These are phyloP conservation scores for Lochmaea crataegi DNA, from an alignment of 2,888 invertebrate species.

Conservation along the genomic window DNA sequence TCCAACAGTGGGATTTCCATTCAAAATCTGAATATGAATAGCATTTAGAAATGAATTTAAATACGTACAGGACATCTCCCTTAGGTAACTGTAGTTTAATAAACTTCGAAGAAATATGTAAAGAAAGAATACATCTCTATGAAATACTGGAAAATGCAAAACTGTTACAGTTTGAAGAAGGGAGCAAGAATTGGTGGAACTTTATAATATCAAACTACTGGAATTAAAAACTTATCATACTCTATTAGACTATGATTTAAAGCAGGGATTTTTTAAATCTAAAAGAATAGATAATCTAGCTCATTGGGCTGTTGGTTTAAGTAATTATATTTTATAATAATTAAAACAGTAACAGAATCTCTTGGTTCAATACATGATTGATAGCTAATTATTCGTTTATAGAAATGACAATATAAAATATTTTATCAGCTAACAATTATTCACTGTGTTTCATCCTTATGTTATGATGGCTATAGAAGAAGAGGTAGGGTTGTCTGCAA, in stretches of 20 bases:
- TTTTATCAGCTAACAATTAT: too few relatives aligned
- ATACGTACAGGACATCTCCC: constrained; percentile 23
- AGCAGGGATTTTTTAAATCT: constrained; percentile 2
- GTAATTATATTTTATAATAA: constrained; percentile 27
- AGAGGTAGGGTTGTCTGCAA: too few relatives aligned
- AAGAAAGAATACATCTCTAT: constrained; percentile 26
- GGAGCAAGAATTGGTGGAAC: constrained; percentile 14
- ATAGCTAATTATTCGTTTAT: too few relatives aligned
- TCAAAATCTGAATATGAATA: too few relatives aligned
- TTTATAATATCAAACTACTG: constrained; percentile 12
- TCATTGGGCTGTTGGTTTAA: constrained; percentile 42
- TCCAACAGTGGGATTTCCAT: too few relatives aligned
- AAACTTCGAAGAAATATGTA: constrained; percentile 2
- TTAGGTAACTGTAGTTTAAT: neutral
- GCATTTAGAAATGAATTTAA: constrained; percentile 20
- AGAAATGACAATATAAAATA: too few relatives aligned
- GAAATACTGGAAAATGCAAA: constrained; percentile 26
- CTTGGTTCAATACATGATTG: too few relatives aligned
- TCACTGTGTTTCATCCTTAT: too few relatives aligned
- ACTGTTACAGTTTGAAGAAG: neutral
- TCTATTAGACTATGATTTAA: constrained; percentile 14
- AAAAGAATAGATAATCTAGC: constrained; percentile 34
- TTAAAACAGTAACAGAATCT: neutral
- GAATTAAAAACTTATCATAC: constrained; percentile 20
- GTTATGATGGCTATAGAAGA: too few relatives aligned